phyloP scores from a whole-genome alignment of 2,113 vertebrate genomes.

The Triplophysa tibetana region DNA sequence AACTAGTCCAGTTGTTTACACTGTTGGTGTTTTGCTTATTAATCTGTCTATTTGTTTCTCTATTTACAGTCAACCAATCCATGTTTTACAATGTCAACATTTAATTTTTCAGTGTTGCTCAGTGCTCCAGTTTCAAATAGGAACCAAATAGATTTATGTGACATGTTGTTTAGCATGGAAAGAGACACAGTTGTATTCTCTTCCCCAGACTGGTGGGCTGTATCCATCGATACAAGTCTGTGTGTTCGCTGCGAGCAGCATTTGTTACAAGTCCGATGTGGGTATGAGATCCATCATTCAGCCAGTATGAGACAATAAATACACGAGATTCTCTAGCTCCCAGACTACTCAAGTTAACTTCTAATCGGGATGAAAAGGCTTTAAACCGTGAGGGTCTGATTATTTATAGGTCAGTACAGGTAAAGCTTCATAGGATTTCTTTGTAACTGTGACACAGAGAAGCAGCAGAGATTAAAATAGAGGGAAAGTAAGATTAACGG shows the following conservation, averaged over 20 bases:
- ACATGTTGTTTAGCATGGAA: no score
- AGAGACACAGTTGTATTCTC: no score
- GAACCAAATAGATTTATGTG: no score
- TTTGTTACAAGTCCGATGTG: constrained; percentile 22
- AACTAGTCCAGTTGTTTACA: no score
- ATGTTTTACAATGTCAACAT: no score
- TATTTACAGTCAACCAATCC: no score
- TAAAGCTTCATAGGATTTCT: neutral
- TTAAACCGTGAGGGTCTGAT: neutral
- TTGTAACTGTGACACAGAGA: neutral
- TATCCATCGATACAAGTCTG: neutral
- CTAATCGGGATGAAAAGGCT: constrained; percentile 23
- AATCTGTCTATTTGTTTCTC: no score
- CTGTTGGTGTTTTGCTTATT: no score
- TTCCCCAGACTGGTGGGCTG: no score
- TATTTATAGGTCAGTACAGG: constrained; percentile 41
- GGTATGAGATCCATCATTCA: constrained; percentile 11
- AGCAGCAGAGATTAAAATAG: neutral
- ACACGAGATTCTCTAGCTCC: constrained; percentile 32
- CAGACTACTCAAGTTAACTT: constrained; percentile 10
- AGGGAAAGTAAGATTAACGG: neutral
- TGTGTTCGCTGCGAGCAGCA: constrained; percentile 28
- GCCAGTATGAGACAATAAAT: neutral
- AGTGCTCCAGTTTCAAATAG: no score
- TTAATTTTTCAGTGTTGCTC: no score